Base-by-base conservation (phyloP, 1,140 invertebrate species). In the Hetaerina americana region DNA sequence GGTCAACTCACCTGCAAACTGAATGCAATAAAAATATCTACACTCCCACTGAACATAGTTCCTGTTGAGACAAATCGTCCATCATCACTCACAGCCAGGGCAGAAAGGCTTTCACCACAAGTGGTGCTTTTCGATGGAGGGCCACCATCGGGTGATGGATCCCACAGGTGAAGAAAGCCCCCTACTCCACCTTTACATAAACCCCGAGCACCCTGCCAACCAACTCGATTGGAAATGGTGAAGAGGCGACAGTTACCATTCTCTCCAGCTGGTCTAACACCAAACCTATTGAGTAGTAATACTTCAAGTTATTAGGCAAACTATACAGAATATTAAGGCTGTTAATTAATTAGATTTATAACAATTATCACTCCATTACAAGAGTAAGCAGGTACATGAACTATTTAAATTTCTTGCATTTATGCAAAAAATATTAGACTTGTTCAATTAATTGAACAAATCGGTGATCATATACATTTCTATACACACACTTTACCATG, bases 31-130 rank as follows among this genome's bases (percentile, higher is more conserved):
- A 93, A 95, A 76, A 98, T 92, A 72, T 92, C 88, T 6, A 98
- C 91, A 78, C 89, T 92, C 67, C 95, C 95, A 71, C 90, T 91
- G 76, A 92, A 92, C 91, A 97, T 95, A 26, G 93, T 96, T 5
- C 95, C 96, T 18, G 96, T 87, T 72, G 92, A 95, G 1, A 97
- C 84, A 80, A 94, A 98, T 76, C 90, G 85, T 0, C 95, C 96
- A 85, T 97, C 92, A 77, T 94, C 90, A 72, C 94, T 88, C 6
- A 97, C 91, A 15, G 94, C 90, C 71, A 98, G 81, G 12, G 93
- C 91, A 0, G 93, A 92, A 3, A 96, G 78, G 71, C 90, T 89
- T 79, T 96, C 92, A 70, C 86, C 82, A 70, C 88, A 85, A 8
- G 83, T 74, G n/a, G 83, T 84, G 12, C 83, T 79, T 15, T 70